Conservation (phyloP, 37 sponge, comb jelly and placozoan species). For the Geodia barretti region DNA sequence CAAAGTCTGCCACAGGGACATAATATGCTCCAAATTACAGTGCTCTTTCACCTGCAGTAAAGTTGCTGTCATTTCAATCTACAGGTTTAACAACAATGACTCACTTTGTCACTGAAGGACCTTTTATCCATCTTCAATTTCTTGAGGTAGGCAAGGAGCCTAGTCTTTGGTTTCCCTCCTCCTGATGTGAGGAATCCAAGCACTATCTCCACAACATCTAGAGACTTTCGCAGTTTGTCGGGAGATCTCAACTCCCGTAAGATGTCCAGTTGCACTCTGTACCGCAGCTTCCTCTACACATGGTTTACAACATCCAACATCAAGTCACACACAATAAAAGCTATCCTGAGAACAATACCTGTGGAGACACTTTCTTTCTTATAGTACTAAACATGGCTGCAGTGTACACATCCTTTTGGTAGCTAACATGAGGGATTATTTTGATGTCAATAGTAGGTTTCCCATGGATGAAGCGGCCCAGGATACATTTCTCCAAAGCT, state of each 20-base stretch:
- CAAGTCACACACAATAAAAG: background rate
- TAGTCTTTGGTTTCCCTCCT: slow-evolving; percentile 22
- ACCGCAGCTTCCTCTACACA: background rate
- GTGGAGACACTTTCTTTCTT: slow-evolving; percentile 37
- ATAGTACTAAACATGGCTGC: slow-evolving; percentile 24
- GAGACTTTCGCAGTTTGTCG: slow-evolving; percentile 22
- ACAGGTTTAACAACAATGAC: background rate
- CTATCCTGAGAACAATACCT: background rate
- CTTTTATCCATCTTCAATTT: slow-evolving; percentile 13
- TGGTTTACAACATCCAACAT: background rate
- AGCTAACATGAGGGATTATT: slow-evolving; percentile 40
- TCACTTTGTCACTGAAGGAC: slow-evolving; percentile 7
- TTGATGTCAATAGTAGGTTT: slow-evolving; percentile 46
- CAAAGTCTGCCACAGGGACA: too few relatives aligned
- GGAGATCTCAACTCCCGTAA: background rate
- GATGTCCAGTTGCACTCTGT: background rate
- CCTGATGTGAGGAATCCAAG: slow-evolving; percentile 60
- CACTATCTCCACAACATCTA: slow-evolving; percentile 52
- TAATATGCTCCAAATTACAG: too few relatives aligned
- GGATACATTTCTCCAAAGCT: slow-evolving; percentile 69
- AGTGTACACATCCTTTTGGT: slow-evolving; percentile 41
- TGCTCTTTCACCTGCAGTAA: too few relatives aligned
- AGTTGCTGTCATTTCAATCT: background rate
- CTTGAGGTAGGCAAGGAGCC: slow-evolving; percentile 24
- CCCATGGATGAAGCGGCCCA: slow-evolving; percentile 61